Evolutionary conservation across 2,888 invertebrate genomes (phyloP).

Genomic region (Quadroppia sp.): DNA sequence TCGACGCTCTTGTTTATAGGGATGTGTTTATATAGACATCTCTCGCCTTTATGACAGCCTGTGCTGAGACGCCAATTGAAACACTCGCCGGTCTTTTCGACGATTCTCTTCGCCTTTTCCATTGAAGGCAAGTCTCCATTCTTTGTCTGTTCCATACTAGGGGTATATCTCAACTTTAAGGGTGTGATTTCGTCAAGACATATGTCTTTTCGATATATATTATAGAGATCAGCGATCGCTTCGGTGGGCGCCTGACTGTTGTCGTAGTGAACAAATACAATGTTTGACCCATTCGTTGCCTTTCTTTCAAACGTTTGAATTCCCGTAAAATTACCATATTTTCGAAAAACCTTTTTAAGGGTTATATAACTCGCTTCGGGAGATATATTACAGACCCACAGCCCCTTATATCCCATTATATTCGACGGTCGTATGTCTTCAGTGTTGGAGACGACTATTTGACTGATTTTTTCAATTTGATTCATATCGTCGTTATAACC

Average conservation of each 20-base stretch:
- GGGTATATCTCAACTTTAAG: conserved; percentile 40
- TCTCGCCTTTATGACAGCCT: conserved; percentile 38
- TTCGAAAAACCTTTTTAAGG: conserved; percentile 39
- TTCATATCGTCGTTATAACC: not conserved
- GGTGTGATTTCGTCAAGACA: conserved; percentile 38
- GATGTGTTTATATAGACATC: conserved; percentile 38
- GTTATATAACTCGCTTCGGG: conserved; percentile 35
- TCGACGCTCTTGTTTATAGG: conserved; percentile 38
- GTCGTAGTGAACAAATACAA: conserved; percentile 42
- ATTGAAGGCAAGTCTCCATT: conserved; percentile 38
- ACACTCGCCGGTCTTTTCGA: conserved; percentile 40
- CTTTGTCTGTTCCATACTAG: conserved; percentile 42
- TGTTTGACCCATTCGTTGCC: conserved; percentile 40
- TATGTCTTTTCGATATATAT: conserved; percentile 34
- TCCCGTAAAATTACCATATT: conserved; percentile 41
- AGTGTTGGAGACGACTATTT: not conserved
- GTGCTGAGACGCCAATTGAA: conserved; percentile 42
- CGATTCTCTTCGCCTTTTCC: conserved; percentile 37
- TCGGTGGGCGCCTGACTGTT: conserved; percentile 39
- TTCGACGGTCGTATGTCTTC: conserved; percentile 35
- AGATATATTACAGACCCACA: conserved; percentile 42
- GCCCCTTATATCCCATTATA: conserved; percentile 41
- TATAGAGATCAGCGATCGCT: conserved; percentile 35
- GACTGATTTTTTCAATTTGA: conserved; percentile 14
- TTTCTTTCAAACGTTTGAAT: conserved; percentile 42